Evolutionary conservation across 2,113 vertebrate genomes (phyloP).

Genomic region (Eptesicus fuscus): DNA sequence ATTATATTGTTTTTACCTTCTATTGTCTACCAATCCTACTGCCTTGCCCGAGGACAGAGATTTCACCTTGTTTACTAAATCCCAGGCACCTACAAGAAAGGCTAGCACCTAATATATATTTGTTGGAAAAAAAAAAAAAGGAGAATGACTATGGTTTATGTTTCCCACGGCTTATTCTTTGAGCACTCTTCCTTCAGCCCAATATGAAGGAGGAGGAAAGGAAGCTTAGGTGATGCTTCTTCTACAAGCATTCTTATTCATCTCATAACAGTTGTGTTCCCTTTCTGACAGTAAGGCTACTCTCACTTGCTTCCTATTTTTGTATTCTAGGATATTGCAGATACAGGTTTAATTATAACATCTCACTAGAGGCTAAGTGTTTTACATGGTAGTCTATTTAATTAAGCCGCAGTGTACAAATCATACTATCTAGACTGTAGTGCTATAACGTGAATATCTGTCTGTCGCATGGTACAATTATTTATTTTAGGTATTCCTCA

Average conservation of each 20-base stretch:
- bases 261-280: neutral
- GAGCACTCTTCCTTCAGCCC: neutral
- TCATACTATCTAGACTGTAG: neutral
- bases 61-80: neutral
- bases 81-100: neutral
- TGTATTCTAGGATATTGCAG: neutral
- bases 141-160: neutral
- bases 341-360: neutral
- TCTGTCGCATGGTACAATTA: neutral
- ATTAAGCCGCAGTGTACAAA: neutral
- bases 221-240: neutral
- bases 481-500: conserved; percentile 31
- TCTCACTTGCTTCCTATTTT: neutral
- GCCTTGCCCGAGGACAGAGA: neutral
- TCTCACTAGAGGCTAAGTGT: neutral
- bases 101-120: neutral
- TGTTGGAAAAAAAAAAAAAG: neutral
- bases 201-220: neutral
- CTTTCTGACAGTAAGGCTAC: neutral
- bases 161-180: neutral
- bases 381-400: conserved; percentile 3
- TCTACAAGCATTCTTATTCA: neutral
- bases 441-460: neutral
- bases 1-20: neutral
- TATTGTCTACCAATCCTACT: neutral